Percentiles rank a stretch among this genome's conserved stretches.
These are phyloP conservation scores for Trichosurus vulpecula DNA, from an alignment of 2,797 vertebrate species.

Conservation along the genomic window DNA sequence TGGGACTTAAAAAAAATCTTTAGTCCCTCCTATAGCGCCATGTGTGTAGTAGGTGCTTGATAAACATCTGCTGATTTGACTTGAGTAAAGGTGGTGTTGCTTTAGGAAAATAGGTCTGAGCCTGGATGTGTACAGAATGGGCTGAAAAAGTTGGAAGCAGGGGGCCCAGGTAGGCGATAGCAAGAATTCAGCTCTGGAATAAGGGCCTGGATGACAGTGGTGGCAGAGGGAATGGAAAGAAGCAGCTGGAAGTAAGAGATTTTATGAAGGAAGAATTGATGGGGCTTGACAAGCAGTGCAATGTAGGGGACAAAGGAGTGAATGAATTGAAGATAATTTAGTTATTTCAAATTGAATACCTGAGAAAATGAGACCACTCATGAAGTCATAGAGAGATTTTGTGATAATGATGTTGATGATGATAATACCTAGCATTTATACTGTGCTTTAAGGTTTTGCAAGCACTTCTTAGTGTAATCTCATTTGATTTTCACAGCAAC, in stretches of 20 bases:
- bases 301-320: background rate
- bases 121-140: no score
- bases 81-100: background rate
- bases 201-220: no score
- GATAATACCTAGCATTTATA: background rate
- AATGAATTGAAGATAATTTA: background rate
- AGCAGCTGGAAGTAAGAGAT: no score
- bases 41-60: background rate
- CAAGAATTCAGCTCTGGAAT: no score
- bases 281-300: no score
- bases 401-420: background rate
- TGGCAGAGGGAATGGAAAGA: no score
- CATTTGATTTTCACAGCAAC: background rate
- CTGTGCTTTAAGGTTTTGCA: background rate
- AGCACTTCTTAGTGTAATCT: background rate
- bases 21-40: background rate
- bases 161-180: no score
- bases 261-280: no score
- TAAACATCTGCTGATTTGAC: background rate
- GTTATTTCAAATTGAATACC: background rate
- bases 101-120: no score
- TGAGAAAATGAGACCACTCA: background rate
- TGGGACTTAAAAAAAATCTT: no score
- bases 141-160: no score
- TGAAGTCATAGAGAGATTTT: background rate